Evolutionary conservation across 2,888 invertebrate species (phyloP), one percentile per base, ranked within the genome.

Genomic region (Reticulitermes lucifugus): DNA sequence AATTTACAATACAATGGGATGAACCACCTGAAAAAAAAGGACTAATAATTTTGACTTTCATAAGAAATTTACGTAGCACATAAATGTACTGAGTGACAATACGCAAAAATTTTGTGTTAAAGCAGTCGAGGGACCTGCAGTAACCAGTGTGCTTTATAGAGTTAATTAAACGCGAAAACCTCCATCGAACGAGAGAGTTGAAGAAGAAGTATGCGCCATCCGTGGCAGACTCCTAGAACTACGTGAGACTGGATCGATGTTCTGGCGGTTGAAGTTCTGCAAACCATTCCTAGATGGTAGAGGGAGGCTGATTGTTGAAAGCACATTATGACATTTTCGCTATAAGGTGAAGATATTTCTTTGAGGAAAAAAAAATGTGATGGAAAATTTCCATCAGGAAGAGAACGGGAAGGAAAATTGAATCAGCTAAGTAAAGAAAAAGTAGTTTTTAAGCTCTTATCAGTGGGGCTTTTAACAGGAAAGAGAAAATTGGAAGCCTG

Each of bases 401-500:
- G 59, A 55, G 59, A 29, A 59, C 59, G 65, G 46, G n/a, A 12
- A 41, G 43, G 81, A 81, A 81, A 81, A 81, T 81, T 81, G 81
- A 81, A 81, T 81, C 81, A 81, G 70, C 70, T 81, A 80, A 80
- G 80, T 80, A 70, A 65, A 81, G 81, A 81, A 46, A 35, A 70
- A 70, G 81, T 70, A 65, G 65, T 81, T 81, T 81, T 81, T 81
- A 81, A 70, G 81, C 41, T 43, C 70, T 81, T 81, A 70, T 81
- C 65, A 81, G 46, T 81, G 25, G 43, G 25, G 46, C 35, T 14
- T 43, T 81, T 70, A 81, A 81, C 81, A n/a, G 65, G 65, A 43
- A 65, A 65, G n/a, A 43, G 25, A 70, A 81, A 70, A 81, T 46
- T 70, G 81, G 81, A 70, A 43, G 43, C 77, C 46, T 10, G 77